Percentiles rank a stretch among this genome's conserved stretches.
These are phyloP conservation scores for Patiria miniata DNA, from an alignment of 35 echinoderm and acorn worm species.

Conservation along the genomic window DNA sequence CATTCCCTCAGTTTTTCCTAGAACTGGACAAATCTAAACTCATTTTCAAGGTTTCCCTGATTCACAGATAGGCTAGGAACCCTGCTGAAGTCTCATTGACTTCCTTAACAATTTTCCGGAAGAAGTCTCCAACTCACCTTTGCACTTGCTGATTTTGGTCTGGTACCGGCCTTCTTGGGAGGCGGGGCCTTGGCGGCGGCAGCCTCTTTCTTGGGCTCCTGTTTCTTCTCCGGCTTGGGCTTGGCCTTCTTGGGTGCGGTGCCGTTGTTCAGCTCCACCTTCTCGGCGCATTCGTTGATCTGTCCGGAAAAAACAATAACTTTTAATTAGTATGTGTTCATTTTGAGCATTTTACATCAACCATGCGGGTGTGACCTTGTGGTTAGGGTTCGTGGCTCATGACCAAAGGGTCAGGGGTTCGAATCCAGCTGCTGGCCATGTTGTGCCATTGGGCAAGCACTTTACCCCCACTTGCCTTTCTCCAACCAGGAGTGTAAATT, in stretches of 20 bases:
- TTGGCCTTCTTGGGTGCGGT: slow-evolving; percentile 41
- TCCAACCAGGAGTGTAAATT: no score
- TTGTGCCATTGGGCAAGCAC: no score
- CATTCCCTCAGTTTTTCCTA: no score
- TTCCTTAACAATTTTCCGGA: not conserved
- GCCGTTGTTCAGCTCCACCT: slow-evolving; percentile 79
- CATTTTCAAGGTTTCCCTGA: no score
- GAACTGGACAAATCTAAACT: no score
- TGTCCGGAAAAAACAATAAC: slow-evolving; percentile 20
- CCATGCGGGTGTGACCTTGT: no score
- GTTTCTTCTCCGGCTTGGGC: slow-evolving; percentile 44
- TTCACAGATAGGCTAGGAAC: no score
- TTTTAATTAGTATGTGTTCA: not conserved
- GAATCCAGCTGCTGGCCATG: no score
- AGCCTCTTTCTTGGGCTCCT: slow-evolving; percentile 36
- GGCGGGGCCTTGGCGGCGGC: slow-evolving; percentile 39
- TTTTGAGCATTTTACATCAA: no score
- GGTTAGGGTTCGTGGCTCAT: no score
- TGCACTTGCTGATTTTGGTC: slow-evolving; percentile 28
- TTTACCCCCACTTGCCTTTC: no score
- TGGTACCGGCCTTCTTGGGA: slow-evolving; percentile 5
- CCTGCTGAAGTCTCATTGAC: not conserved
- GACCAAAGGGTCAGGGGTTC: no score
- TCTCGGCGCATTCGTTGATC: slow-evolving; percentile 93
- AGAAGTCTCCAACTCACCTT: not conserved